Percentiles rank a stretch among this genome's conserved stretches.
phyloP scores from a whole-genome alignment of 2,113 vertebrate genomes.

The Megaptera novaeangliae region DNA sequence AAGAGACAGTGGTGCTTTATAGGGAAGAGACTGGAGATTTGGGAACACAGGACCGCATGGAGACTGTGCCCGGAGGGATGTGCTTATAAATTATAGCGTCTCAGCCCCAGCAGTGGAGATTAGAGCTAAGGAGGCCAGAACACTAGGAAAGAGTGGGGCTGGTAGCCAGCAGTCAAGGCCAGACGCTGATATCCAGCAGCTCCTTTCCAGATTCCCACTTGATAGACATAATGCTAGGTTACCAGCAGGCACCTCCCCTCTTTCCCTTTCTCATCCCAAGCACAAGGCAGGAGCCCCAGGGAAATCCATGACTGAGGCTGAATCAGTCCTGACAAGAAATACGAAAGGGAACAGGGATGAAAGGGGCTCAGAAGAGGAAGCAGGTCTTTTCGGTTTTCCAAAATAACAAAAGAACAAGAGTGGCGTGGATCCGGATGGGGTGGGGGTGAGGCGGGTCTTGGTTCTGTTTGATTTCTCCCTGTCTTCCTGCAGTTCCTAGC shows the following conservation, averaged over 20 bases:
- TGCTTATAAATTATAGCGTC: background rate
- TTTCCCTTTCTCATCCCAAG: conserved; percentile 25
- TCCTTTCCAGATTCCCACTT: background rate
- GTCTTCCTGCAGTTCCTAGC: background rate
- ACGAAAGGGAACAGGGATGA: background rate
- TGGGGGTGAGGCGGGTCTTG: background rate
- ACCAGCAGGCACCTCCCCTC: background rate
- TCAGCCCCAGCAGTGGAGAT: background rate
- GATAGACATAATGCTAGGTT: background rate
- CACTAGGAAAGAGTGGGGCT: background rate
- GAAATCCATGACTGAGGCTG: conserved; percentile 30
- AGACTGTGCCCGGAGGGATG: background rate
- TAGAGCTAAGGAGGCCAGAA: background rate
- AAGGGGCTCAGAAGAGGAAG: background rate
- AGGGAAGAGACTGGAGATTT: background rate
- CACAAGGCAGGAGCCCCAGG: background rate
- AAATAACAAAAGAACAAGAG: background rate
- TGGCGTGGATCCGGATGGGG: background rate
- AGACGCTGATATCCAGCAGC: background rate
- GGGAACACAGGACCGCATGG: background rate
- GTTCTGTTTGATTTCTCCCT: background rate
- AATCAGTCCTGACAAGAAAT: conserved; percentile 24
- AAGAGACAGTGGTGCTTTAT: background rate
- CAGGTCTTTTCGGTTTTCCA: background rate
- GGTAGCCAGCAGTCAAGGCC: too few relatives aligned